phyloP scores from a whole-genome alignment of 1,140 invertebrate genomes.

The Copidosoma floridanum region DNA sequence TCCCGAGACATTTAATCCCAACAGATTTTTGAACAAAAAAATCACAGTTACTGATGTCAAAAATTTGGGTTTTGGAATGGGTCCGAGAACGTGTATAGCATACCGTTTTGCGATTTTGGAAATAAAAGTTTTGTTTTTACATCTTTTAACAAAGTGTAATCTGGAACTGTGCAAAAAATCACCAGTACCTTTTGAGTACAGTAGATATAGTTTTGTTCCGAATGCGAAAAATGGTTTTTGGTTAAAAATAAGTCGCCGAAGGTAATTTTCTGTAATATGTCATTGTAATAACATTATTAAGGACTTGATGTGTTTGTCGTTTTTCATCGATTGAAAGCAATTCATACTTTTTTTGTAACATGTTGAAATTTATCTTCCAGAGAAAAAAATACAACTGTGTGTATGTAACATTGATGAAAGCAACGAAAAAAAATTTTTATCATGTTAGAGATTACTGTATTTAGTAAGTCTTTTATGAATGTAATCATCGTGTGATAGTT shows the following conservation, averaged over 20 bases:
- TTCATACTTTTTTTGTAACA: too few species aligned
- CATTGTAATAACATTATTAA: too few species aligned
- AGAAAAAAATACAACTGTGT: too few species aligned
- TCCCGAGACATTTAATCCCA: slow-evolving; percentile 57
- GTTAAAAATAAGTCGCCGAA: slow-evolving; percentile 22
- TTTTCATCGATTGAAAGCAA: too few species aligned
- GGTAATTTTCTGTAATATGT: too few species aligned
- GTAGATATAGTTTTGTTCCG: not conserved
- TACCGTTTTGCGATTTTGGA: slow-evolving; percentile 33
- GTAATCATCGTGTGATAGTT: too few species aligned
- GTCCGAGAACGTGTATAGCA: slow-evolving; percentile 34
- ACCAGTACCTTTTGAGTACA: slow-evolving; percentile 1
- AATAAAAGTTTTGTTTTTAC: slow-evolving; percentile 20
- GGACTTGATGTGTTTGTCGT: too few species aligned
- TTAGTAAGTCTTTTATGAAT: too few species aligned
- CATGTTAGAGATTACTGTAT: too few species aligned
- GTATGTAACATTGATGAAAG: too few species aligned
- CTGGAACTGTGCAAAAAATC: slow-evolving; percentile 23
- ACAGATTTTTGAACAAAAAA: slow-evolving; percentile 56
- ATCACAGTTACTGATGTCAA: slow-evolving; percentile 31
- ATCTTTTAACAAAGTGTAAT: slow-evolving; percentile 22
- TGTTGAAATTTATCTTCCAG: too few species aligned
- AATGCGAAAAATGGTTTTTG: slow-evolving; percentile 20
- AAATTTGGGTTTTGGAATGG: slow-evolving; percentile 41
- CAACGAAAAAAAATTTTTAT: too few species aligned